Percentiles rank a stretch among this genome's conserved stretches.
Evolutionary conservation across 1,140 invertebrate genomes (phyloP).

Genomic region (Anagrus nilaparvatae): DNA sequence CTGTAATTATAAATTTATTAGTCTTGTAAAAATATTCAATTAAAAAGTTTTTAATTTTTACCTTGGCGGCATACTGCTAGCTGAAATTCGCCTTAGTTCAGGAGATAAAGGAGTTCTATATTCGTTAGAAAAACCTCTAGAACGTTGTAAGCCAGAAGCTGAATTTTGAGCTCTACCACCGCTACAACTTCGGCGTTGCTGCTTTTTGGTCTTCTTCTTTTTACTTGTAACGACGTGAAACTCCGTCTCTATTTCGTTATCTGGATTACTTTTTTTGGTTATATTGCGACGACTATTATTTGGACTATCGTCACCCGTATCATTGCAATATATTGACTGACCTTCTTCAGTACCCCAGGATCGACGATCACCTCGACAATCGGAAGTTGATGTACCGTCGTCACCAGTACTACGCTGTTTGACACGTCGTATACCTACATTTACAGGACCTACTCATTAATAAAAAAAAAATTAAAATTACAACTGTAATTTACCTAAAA

Average conservation of each 20-base stretch:
- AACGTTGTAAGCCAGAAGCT: slow-evolving; percentile 33
- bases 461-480: slow-evolving; percentile 8
- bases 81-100: slow-evolving; percentile 36
- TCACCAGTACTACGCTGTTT: slow-evolving; percentile 37
- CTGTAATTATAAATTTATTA: slow-evolving; percentile 22
- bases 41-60: slow-evolving; percentile 21
- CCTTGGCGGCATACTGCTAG: slow-evolving; percentile 41
- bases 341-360: slow-evolving; percentile 55
- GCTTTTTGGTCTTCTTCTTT: slow-evolving; percentile 62
- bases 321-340: slow-evolving; percentile 41
- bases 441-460: slow-evolving; percentile 32
- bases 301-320: slow-evolving; percentile 37
- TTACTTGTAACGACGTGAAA: slow-evolving; percentile 65
- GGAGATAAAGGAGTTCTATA: slow-evolving; percentile 35
- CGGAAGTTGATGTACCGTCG: slow-evolving; percentile 27
- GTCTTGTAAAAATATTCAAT: no score
- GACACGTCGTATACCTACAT: slow-evolving; percentile 33
- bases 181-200: slow-evolving; percentile 44
- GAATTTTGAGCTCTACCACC: slow-evolving; percentile 38
- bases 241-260: slow-evolving; percentile 42
- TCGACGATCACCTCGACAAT: slow-evolving; percentile 42
- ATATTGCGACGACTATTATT: slow-evolving; percentile 29
- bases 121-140: slow-evolving; percentile 33
- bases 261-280: slow-evolving; percentile 34
- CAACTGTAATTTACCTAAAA: no score